These are phyloP conservation scores for Phaetusa simplex DNA, from an alignment of 2,113 vertebrate genomes.

Conservation along the genomic window DNA sequence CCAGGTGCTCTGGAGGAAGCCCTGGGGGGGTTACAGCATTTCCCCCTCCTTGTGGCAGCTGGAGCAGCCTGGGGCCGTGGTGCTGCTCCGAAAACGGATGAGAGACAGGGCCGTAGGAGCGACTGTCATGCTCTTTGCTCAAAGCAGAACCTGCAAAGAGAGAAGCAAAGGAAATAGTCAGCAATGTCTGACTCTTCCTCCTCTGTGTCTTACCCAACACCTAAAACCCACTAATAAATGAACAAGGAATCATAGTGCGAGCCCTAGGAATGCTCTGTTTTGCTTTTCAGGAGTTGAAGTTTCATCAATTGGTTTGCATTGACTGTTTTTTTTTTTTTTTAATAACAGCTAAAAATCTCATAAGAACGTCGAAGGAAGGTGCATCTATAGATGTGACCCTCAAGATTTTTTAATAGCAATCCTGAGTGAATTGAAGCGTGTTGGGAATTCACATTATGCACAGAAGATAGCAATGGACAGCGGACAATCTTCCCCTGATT, in stretches of 20 bases:
- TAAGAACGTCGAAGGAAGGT: not conserved
- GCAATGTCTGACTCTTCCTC: not conserved
- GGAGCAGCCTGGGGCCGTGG: not conserved
- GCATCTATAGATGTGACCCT: not conserved
- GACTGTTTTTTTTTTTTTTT: not conserved
- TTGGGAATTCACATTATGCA: not conserved
- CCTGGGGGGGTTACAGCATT: not conserved
- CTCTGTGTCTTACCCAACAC: not conserved
- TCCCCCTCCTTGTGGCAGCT: too few species aligned
- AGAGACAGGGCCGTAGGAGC: not conserved
- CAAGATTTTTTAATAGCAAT: not conserved
- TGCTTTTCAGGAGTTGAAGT: not conserved
- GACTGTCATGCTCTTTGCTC: not conserved
- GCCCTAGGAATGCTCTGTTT: not conserved
- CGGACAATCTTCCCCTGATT: not conserved
- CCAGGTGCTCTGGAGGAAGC: not conserved
- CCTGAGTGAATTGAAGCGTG: fast-evolving
- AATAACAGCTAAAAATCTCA: not conserved
- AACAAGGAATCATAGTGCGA: not conserved
- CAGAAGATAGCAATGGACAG: not conserved
- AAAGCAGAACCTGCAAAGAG: not conserved
- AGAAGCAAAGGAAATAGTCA: not conserved
- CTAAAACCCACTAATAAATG: not conserved
- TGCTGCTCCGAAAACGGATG: not conserved
- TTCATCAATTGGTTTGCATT: not conserved